Conservation (phyloP, 2,888 invertebrate genomes). For the Leptinotarsa rubiginosa region DNA sequence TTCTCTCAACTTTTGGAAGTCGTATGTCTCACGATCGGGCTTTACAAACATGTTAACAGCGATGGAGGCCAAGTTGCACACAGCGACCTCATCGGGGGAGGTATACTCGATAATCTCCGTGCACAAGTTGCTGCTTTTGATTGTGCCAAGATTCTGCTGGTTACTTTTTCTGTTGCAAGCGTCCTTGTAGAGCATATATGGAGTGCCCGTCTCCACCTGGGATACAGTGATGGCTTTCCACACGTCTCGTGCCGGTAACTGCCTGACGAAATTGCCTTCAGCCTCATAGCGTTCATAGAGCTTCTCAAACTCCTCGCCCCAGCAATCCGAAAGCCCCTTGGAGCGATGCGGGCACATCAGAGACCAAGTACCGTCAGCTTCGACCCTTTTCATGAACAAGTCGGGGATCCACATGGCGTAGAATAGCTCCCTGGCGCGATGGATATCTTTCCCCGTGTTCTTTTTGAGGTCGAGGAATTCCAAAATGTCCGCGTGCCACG, state of each 20-base stretch:
- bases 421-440: no score
- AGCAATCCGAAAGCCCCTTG: conserved; percentile 81
- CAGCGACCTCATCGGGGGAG: conserved; percentile 91
- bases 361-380: conserved; percentile 88
- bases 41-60: conserved; percentile 95
- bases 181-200: conserved; percentile 97
- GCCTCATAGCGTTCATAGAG: conserved; percentile 89
- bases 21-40: conserved; percentile 79
- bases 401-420: no score
- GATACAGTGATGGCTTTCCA: conserved; percentile 96
- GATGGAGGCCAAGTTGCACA: conserved; percentile 97
- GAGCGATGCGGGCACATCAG: conserved; percentile 94
- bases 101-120: conserved; percentile 98
- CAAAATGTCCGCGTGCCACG: conserved; percentile 98
- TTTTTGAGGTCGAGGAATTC: conserved; percentile 90
- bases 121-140: conserved; percentile 88
- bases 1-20: conserved; percentile 87
- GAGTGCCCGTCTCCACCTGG: conserved; percentile 97
- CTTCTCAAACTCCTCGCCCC: conserved; percentile 94
- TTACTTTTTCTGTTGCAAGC: conserved; percentile 97
- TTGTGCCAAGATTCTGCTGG: conserved; percentile 97
- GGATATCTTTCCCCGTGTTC: conserved; percentile 95
- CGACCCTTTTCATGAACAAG: conserved; percentile 95
- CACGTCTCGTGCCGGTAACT: conserved; percentile 84
- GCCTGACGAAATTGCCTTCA: conserved; percentile 73